Evolutionary conservation across 2,113 vertebrate genomes (phyloP).

Genomic region (Willisornis vidua): DNA sequence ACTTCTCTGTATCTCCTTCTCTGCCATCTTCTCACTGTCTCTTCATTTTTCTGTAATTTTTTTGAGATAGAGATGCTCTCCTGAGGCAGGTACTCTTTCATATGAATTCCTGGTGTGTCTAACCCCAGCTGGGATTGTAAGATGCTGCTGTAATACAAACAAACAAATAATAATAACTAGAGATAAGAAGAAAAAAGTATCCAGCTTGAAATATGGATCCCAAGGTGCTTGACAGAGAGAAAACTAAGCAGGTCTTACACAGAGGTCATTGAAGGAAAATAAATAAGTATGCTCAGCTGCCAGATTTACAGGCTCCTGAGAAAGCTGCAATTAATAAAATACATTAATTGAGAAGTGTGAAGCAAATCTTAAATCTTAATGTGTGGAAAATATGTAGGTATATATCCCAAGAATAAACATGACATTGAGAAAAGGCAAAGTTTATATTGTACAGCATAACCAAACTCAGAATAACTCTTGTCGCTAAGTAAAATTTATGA

Average conservation of each 20-base stretch:
- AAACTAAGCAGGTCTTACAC: constrained; percentile 40
- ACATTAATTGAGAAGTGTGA: constrained; percentile 30
- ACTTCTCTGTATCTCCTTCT: neutral
- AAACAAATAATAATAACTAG: constrained; percentile 66
- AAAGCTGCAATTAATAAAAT: constrained; percentile 56
- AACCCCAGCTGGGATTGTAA: constrained; percentile 50
- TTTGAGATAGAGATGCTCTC: constrained; percentile 1
- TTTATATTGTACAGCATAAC: neutral
- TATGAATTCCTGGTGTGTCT: constrained; percentile 29
- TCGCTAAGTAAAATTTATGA: constrained; percentile 2
- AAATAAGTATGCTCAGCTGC: constrained; percentile 40
- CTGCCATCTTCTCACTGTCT: neutral
- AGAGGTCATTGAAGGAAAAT: constrained; percentile 61
- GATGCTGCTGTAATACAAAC: constrained; percentile 54
- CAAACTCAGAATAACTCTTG: neutral
- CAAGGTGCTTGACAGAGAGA: constrained; percentile 39
- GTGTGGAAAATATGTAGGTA: neutral
- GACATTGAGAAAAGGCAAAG: neutral
- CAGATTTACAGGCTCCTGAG: constrained; percentile 8
- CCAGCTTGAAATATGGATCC: constrained; percentile 57
- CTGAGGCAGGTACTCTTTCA: constrained; percentile 18
- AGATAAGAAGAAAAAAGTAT: constrained; percentile 63
- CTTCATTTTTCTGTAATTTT: neutral
- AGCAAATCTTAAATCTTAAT: neutral
- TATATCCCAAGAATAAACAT: neutral